These are phyloP conservation scores for Drosophila bunnanda DNA, from an alignment of 2,888 invertebrate genomes.

Conservation along the genomic window DNA sequence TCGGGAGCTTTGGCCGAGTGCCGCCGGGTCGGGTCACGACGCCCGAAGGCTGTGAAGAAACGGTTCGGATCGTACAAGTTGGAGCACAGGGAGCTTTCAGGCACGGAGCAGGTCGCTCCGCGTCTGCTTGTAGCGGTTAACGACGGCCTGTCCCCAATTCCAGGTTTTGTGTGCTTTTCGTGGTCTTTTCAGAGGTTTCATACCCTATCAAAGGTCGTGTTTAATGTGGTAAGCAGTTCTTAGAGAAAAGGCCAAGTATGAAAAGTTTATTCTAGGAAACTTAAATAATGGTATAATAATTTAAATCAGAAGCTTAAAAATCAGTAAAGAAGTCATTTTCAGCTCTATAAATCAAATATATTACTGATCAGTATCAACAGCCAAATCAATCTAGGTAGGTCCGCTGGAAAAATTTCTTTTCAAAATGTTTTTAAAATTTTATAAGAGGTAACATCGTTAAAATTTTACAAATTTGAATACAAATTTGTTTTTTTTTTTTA, in stretches of 20 bases:
- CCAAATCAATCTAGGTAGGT: no score
- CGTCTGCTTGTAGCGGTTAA: slow-evolving; percentile 9
- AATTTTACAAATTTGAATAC: no score
- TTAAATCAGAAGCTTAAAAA: no score
- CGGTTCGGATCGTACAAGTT: slow-evolving; percentile 8
- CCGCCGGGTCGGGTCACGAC: slow-evolving; percentile 52
- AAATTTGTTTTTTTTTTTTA: no score
- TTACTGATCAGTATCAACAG: no score
- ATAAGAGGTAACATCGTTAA: no score
- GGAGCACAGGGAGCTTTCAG: slow-evolving; percentile 30
- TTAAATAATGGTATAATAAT: no score
- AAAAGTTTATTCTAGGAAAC: not conserved
- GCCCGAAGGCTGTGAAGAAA: slow-evolving; percentile 26
- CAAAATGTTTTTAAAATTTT: no score
- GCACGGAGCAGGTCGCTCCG: not conserved
- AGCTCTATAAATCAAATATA: no score
- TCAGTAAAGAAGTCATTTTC: no score
- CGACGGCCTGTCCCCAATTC: slow-evolving; percentile 29
- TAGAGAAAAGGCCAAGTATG: not conserved
- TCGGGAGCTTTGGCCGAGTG: slow-evolving; percentile 51
- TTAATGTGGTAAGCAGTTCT: no score
- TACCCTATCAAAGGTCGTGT: not conserved
- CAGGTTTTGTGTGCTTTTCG: slow-evolving; percentile 5
- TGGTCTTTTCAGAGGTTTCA: not conserved
- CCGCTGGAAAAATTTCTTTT: no score